These are phyloP conservation scores for Drosophila kikkawai DNA, from an alignment of 1,140 invertebrate species.

Conservation along the genomic window DNA sequence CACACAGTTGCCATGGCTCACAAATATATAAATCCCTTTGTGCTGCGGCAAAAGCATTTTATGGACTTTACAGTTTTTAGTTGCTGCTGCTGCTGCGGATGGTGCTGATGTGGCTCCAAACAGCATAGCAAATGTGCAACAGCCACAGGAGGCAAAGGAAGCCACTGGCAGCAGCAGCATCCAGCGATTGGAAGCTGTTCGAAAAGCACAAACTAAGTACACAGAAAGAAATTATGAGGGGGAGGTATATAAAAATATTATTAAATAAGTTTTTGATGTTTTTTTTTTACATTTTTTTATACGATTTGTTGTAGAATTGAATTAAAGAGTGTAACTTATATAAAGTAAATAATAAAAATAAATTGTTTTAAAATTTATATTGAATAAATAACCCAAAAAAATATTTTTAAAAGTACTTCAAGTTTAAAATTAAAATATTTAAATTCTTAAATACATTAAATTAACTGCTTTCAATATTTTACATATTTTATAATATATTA, in stretches of 20 bases:
- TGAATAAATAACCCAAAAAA: no score
- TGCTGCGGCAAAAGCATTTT: slow-evolving; percentile 79
- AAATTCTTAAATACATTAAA: no score
- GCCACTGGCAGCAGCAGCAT: slow-evolving; percentile 19
- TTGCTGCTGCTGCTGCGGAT: slow-evolving; percentile 42
- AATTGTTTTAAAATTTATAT: no score
- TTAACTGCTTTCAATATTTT: no score
- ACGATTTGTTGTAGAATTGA: no score
- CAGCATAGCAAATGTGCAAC: slow-evolving; percentile 77
- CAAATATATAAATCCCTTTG: slow-evolving; percentile 70
- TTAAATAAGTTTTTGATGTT: no score
- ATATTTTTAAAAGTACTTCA: no score
- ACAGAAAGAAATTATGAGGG: not conserved
- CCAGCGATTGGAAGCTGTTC: slow-evolving; percentile 55
- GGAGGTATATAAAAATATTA: not conserved
- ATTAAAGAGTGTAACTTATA: no score
- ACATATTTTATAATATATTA: no score
- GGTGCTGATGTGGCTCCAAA: slow-evolving; percentile 51
- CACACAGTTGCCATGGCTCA: slow-evolving; percentile 18
- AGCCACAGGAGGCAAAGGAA: slow-evolving; percentile 36
- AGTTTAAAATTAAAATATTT: no score
- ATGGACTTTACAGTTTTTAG: slow-evolving; percentile 79
- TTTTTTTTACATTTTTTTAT: no score
- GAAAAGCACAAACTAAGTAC: slow-evolving; percentile 37
- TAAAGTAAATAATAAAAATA: no score